Evolutionary conservation across 2,113 vertebrate genomes (phyloP).

Genomic region (Microcebus jonahi): DNA sequence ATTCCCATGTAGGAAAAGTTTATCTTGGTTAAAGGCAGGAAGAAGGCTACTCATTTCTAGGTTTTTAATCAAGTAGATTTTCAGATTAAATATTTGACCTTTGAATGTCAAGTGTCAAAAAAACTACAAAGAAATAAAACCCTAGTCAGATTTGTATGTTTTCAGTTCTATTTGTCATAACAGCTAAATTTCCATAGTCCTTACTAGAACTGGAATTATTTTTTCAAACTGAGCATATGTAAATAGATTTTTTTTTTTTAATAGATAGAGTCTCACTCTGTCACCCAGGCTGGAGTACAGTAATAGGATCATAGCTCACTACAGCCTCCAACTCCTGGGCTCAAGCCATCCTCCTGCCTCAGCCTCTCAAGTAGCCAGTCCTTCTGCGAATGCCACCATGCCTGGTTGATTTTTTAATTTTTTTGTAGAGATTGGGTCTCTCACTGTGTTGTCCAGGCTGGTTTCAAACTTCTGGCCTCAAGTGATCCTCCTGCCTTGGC

Average conservation of each 20-base stretch:
- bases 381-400: too few species aligned
- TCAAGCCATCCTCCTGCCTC: too few species aligned
- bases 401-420: not conserved
- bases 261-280: not conserved
- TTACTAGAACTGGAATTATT: not conserved
- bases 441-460: too few species aligned
- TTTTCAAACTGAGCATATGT: not conserved
- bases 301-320: too few species aligned
- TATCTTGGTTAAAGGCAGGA: not conserved
- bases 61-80: slow-evolving; percentile 22
- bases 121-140: slow-evolving; percentile 45
- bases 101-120: not conserved
- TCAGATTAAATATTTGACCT: not conserved
- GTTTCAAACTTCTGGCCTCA: too few species aligned
- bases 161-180: not conserved
- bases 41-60: not conserved
- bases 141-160: not conserved
- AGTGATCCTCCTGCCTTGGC: not conserved
- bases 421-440: too few species aligned
- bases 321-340: too few species aligned
- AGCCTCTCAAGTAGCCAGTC: too few species aligned
- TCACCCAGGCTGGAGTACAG: too few species aligned
- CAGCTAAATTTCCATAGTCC: not conserved
- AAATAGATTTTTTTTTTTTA: not conserved
- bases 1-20: slow-evolving; percentile 5